Evolutionary conservation across 2,888 invertebrate species (phyloP), one percentile per base, ranked within the genome.

Genomic region (Cotesia congregata): DNA sequence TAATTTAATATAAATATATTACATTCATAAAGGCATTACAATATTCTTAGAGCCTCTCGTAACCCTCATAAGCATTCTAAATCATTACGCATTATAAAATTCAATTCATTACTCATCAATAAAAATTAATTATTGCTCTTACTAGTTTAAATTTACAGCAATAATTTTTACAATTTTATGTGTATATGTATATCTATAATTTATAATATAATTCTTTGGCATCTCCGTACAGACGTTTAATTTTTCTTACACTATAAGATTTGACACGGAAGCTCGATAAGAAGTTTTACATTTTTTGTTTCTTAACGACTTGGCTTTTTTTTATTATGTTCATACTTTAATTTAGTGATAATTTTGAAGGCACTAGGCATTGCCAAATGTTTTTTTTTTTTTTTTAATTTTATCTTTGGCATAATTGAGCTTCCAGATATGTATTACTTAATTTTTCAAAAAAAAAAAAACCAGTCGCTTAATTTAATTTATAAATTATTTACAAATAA

Each of bases 221-320:
- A 76, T 76, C 39, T 75, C 39, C 70, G 70, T 70, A 71, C 67
- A 71, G 39, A 72, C 67, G 60, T 70, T 67, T 70, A 17, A 60
- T 65, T 62, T 17, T 64, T 12, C 40, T 50, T 30, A 60, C 67
- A 70, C 39, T 41, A 39, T 74, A 75, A 75, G 6, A 69, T 59
- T 72, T 74, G 69, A 80, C 64, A 70, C 78, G 78, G 78, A 80
- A 78, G 76, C 80, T 78, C 78, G 81, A 81, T 79, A 76, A 76
- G 73, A 75, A 77, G 71, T 78, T 76, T 68, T 70, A 38, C 67
- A 20, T 61, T 38, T 38, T 64, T 41, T 64, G 1, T 17, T 15
- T 17, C 17, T 72, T 41, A 70, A 75, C 78, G 74, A 78, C 67
- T 75, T 73, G 73, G 74, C 61, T 75, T 61, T 38, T 9, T 40